These are phyloP conservation scores for Nasua narica DNA, from an alignment of 2,797 vertebrate species.

Conservation along the genomic window DNA sequence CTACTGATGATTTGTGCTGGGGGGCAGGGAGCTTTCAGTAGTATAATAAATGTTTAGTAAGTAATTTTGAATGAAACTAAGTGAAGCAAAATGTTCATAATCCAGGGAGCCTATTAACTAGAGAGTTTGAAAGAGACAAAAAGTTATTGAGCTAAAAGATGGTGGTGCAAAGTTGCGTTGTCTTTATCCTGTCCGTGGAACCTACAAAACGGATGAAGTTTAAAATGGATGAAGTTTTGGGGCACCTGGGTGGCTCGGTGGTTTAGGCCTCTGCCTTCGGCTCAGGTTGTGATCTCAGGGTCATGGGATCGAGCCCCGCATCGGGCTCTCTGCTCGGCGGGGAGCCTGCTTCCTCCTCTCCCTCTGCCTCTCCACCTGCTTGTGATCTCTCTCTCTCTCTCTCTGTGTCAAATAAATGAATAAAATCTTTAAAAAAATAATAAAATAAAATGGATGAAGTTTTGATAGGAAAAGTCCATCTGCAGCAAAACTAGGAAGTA, in stretches of 20 bases:
- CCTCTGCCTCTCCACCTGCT: too few relatives aligned
- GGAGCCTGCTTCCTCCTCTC: too few relatives aligned
- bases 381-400: too few relatives aligned
- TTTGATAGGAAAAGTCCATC: not conserved
- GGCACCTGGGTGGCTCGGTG: too few relatives aligned
- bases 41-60: not conserved
- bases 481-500: not conserved
- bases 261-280: too few relatives aligned
- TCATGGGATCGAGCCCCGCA: too few relatives aligned
- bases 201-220: not conserved
- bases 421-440: too few relatives aligned
- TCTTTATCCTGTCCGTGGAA: not conserved
- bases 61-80: not conserved
- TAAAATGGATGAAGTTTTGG: not conserved
- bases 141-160: not conserved
- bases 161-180: not conserved
- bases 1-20: not conserved
- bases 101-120: not conserved
- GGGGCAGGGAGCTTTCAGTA: not conserved
- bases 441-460: not conserved
- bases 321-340: too few relatives aligned
- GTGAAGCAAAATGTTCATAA: conserved; percentile 19
- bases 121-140: not conserved
- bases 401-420: too few relatives aligned
- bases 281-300: too few relatives aligned